A percentile compares a stretch with the other conserved stretches of the same genome.
phyloP scores from a whole-genome alignment of 2,797 vertebrate genomes.

The Tinamus major region DNA sequence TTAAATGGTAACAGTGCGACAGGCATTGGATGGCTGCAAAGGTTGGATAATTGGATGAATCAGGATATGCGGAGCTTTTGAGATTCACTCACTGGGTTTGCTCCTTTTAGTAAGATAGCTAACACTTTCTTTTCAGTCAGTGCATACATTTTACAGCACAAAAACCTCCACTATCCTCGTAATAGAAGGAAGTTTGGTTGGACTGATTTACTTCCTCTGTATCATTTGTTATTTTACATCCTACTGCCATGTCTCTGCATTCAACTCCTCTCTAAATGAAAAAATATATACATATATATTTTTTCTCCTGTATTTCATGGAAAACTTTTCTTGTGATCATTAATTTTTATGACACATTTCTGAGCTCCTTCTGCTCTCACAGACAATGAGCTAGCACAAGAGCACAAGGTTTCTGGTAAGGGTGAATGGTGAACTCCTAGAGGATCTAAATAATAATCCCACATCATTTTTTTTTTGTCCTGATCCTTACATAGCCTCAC shows the following conservation, averaged over 20 bases:
- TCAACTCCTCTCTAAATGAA: not conserved
- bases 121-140: not conserved
- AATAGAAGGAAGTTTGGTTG: not conserved
- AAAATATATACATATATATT: not conserved
- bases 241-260: not conserved
- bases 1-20: not conserved
- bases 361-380: constrained; percentile 19
- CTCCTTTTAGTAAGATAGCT: not conserved
- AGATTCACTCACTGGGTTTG: not conserved
- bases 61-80: constrained; percentile 1
- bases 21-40: not conserved
- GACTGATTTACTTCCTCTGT: not conserved
- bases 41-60: not conserved
- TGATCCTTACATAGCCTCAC: not conserved
- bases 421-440: not conserved
- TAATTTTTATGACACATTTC: constrained; percentile 19
- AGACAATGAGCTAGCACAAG: constrained; percentile 21
- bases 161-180: not conserved
- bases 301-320: not conserved
- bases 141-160: not conserved
- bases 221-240: not conserved
- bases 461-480: not conserved
- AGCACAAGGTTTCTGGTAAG: not conserved
- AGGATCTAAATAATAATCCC: constrained; percentile 18
- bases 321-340: constrained; percentile 18